Conservation (phyloP, 1,140 invertebrate genomes). For the Neodiprion fabricii region DNA sequence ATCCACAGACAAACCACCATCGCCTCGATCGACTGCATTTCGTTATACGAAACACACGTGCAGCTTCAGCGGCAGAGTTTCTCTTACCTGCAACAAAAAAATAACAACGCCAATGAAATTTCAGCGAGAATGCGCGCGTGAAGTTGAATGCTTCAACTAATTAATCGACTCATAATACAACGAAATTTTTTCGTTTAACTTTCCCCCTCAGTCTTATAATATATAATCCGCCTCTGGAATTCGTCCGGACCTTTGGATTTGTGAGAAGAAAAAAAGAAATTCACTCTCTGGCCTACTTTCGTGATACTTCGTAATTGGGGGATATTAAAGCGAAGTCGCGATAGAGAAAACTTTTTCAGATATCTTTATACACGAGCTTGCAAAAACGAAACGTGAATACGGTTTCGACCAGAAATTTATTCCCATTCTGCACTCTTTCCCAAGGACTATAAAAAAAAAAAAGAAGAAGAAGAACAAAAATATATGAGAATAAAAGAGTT, state of each 20-base stretch:
- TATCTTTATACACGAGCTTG: background rate
- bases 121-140: background rate
- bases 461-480: constrained; percentile 9
- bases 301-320: background rate
- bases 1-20: too few species aligned
- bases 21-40: too few species aligned
- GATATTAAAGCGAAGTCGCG: background rate
- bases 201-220: too few species aligned
- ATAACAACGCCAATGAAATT: background rate
- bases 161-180: background rate
- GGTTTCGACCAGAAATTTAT: constrained; percentile 30
- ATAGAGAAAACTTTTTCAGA: background rate
- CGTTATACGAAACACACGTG: too few species aligned
- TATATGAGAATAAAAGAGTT: constrained; percentile 1
- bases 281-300: background rate
- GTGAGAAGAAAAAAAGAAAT: background rate
- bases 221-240: background rate
- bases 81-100: constrained; percentile 40
- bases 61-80: too few species aligned
- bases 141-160: background rate
- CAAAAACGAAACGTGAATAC: background rate
- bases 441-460: constrained; percentile 14
- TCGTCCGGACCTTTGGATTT: background rate
- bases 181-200: too few species aligned
- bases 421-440: constrained; percentile 27